These are phyloP conservation scores for Melanogrammus aeglefinus DNA, from an alignment of 2,797 vertebrate species.

Conservation along the genomic window DNA sequence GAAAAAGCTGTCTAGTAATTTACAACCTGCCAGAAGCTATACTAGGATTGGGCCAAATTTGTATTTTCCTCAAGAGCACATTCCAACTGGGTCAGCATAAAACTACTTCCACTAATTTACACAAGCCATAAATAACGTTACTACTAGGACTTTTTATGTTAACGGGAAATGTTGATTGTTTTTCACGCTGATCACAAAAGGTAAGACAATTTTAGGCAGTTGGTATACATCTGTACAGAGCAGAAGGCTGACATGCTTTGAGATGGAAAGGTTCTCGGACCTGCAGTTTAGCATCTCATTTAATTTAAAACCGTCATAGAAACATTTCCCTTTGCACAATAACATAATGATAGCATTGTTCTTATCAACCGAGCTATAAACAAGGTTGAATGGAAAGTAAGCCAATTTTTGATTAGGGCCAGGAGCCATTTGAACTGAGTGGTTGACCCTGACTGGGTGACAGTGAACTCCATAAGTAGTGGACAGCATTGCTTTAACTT, in stretches of 20 bases:
- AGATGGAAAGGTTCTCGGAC: constrained; percentile 20
- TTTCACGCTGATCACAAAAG: constrained; percentile 58
- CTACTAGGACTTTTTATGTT: constrained; percentile 21
- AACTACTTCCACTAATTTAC: not conserved
- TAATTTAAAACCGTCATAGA: constrained; percentile 20
- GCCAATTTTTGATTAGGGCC: not conserved
- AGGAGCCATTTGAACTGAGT: not conserved
- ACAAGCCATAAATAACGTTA: not conserved
- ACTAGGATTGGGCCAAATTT: constrained; percentile 28
- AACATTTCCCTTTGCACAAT: not conserved
- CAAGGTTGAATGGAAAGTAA: not conserved
- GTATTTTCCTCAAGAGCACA: constrained; percentile 22
- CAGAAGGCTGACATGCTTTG: constrained; percentile 44
- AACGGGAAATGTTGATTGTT: constrained; percentile 30
- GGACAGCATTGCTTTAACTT: constrained; percentile 2
- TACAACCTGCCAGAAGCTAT: constrained; percentile 23
- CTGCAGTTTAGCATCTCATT: not conserved
- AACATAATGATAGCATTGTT: not conserved
- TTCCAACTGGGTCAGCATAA: constrained; percentile 20
- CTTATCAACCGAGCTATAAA: not conserved
- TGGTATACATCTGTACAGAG: constrained; percentile 65
- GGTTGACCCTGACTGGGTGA: not conserved
- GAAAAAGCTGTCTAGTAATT: constrained; percentile 22
- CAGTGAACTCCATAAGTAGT: constrained; percentile 11
- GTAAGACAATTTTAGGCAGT: constrained; percentile 75